These are phyloP conservation scores for Syrmaticus mikado DNA, from an alignment of 2,113 vertebrate species.

Conservation along the genomic window DNA sequence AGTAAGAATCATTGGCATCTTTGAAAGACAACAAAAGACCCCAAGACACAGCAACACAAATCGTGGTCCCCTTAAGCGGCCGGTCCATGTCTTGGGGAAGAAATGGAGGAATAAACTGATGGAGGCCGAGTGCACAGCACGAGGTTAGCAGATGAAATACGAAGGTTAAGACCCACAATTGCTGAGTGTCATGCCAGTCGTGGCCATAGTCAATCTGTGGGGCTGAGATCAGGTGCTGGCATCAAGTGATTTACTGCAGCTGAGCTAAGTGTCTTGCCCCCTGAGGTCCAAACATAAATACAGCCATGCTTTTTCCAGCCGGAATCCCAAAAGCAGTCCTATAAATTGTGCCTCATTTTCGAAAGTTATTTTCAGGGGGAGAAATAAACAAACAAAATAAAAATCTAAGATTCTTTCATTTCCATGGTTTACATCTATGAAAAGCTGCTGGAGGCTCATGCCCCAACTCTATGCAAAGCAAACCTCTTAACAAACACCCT, in stretches of 20 bases:
- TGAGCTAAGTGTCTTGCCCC: neutral
- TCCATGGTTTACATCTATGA: neutral
- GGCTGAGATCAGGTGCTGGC: neutral
- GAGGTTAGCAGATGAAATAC: neutral
- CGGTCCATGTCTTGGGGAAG: neutral
- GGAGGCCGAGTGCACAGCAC: fast-evolving
- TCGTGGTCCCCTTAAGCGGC: neutral
- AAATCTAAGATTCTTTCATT: neutral
- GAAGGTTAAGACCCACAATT: neutral
- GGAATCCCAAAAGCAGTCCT: neutral
- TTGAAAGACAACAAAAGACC: neutral
- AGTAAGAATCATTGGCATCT: neutral
- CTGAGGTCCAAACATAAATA: neutral
- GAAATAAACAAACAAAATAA: neutral
- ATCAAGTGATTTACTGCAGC: neutral
- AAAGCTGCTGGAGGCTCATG: neutral
- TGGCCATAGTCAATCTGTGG: neutral
- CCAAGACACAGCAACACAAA: neutral
- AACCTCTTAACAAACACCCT: neutral
- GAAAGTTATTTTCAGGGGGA: neutral
- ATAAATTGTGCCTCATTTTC: neutral
- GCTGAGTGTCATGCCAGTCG: neutral
- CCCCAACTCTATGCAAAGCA: neutral
- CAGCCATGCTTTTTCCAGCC: neutral
- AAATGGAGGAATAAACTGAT: neutral